phyloP scores from a whole-genome alignment of 2,888 invertebrate species.

The Amphipoea lucens region DNA sequence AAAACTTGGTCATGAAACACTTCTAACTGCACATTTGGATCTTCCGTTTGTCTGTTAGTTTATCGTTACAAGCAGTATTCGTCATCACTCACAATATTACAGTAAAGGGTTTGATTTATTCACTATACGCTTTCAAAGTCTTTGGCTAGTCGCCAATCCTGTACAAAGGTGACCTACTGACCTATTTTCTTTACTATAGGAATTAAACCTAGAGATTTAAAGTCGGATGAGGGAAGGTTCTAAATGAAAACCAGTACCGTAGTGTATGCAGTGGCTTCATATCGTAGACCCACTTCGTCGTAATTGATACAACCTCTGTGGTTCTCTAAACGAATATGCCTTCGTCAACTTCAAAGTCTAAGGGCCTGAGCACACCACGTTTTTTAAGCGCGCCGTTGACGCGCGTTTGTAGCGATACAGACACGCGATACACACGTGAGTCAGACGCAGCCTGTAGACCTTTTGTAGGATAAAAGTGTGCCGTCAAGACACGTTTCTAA shows the following conservation, averaged over 20 bases:
- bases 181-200: slow-evolving; percentile 23
- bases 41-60: neutral
- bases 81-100: slow-evolving; percentile 22
- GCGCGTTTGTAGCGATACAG: no score
- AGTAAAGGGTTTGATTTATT: slow-evolving; percentile 46
- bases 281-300: neutral
- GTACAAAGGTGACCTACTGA: slow-evolving; percentile 35
- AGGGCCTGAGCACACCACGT: no score
- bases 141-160: slow-evolving; percentile 45
- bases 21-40: neutral
- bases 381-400: no score
- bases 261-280: neutral
- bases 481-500: no score
- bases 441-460: no score
- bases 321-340: neutral
- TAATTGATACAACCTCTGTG: neutral
- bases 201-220: slow-evolving; percentile 14
- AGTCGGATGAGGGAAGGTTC: neutral
- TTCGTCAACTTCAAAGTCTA: neutral
- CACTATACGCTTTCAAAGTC: slow-evolving; percentile 44
- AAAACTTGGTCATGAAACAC: neutral
- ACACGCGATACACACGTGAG: no score
- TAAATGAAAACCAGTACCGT: slow-evolving; percentile 5
- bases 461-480: no score
- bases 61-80: slow-evolving; percentile 5